Conservation (phyloP, 2,888 invertebrate genomes). For the Exephanes ischioxanthus region DNA sequence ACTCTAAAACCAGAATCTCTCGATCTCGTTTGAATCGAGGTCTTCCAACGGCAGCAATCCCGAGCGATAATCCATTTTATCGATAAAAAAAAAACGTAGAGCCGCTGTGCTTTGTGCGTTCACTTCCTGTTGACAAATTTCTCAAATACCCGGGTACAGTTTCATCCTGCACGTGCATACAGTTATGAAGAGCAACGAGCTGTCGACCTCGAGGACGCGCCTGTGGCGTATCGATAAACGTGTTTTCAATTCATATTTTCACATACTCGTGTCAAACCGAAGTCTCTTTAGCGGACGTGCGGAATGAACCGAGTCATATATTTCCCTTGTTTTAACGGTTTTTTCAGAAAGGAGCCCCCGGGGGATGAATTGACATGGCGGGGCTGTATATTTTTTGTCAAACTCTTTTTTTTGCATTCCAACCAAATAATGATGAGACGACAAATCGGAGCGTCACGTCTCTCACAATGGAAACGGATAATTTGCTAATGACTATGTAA, state of each 20-base stretch:
- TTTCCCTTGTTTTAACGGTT: background rate
- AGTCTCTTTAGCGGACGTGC: background rate
- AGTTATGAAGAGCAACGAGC: background rate
- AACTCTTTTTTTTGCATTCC: background rate
- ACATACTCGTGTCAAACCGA: background rate
- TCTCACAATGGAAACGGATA: background rate
- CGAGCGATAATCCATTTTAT: slow-evolving; percentile 8
- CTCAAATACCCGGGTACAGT: background rate
- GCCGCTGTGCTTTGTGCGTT: background rate
- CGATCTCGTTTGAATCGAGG: background rate
- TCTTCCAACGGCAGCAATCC: background rate
- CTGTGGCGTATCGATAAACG: background rate
- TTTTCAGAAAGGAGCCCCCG: background rate
- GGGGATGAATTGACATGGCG: background rate
- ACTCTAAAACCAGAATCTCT: background rate
- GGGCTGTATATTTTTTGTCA: background rate
- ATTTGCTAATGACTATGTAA: background rate
- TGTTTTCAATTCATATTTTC: slow-evolving; percentile 12
- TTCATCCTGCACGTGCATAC: background rate
- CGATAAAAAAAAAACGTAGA: background rate
- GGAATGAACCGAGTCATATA: background rate
- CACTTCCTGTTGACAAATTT: background rate
- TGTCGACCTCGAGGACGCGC: background rate
- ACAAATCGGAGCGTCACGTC: background rate
- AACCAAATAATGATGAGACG: background rate